Evolutionary conservation across 2,113 vertebrate genomes (phyloP).

Genomic region (Procavia capensis): DNA sequence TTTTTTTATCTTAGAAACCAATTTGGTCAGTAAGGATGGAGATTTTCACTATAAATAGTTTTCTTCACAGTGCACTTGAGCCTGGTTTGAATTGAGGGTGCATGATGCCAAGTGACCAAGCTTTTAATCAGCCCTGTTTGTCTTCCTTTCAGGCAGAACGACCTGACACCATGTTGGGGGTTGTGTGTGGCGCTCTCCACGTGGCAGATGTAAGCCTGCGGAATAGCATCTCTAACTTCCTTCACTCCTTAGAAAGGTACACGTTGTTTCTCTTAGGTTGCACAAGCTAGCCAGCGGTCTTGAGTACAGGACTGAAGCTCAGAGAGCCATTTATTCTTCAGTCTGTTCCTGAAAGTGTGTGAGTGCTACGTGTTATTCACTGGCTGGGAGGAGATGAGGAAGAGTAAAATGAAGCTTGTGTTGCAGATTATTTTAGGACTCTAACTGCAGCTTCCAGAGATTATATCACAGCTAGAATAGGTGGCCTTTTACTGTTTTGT

Average conservation of each 20-base stretch:
- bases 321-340: slow-evolving; percentile 34
- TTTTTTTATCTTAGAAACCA: slow-evolving; percentile 46
- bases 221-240: slow-evolving; percentile 98
- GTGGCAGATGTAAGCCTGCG: slow-evolving; percentile 96
- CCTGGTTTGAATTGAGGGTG: neutral
- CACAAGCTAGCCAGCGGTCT: neutral
- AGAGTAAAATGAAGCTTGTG: neutral
- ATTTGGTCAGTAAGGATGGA: neutral
- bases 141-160: slow-evolving; percentile 92
- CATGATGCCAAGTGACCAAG: neutral
- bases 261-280: neutral
- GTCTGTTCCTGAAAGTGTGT: neutral
- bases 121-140: slow-evolving; percentile 20
- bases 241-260: slow-evolving; percentile 98
- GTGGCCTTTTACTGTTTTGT: slow-evolving; percentile 5
- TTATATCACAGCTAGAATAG: neutral
- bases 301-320: neutral
- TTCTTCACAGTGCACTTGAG: slow-evolving; percentile 23
- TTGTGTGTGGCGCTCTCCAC: slow-evolving; percentile 97
- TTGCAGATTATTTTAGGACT: slow-evolving; percentile 21
- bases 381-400: neutral
- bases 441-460: slow-evolving; percentile 8
- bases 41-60: neutral
- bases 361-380: slow-evolving; percentile 28
- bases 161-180: slow-evolving; percentile 97